Conservation (phyloP, 2,797 vertebrate species). For the Bradypodion pumilum region DNA sequence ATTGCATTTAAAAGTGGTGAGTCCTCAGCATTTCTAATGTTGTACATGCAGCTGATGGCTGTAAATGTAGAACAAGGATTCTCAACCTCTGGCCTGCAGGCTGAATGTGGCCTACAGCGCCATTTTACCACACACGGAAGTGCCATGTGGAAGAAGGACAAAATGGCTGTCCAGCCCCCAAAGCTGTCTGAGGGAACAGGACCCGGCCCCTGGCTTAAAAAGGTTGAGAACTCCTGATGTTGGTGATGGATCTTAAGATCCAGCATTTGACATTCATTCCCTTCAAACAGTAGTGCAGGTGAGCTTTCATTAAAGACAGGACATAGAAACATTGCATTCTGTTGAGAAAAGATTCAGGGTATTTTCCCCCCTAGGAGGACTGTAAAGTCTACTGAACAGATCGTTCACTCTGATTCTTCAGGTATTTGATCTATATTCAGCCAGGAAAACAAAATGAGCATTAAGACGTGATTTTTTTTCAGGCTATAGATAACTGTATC, state of each 20-base stretch:
- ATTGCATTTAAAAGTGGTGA: not conserved
- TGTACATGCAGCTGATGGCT: not conserved
- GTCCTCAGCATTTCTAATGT: not conserved
- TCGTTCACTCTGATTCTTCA: not conserved
- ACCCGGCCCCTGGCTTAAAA: too few species aligned
- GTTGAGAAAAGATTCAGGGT: constrained; percentile 10
- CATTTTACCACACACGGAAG: too few species aligned
- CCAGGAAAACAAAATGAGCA: not conserved
- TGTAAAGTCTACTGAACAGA: not conserved
- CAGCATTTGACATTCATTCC: not conserved
- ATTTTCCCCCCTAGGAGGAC: not conserved
- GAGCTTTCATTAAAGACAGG: not conserved
- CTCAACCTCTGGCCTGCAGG: too few species aligned
- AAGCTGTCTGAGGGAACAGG: too few species aligned
- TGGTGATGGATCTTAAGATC: not conserved
- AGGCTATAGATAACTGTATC: not conserved
- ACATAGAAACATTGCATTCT: not conserved
- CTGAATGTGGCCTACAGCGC: too few species aligned
- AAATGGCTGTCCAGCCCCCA: too few species aligned
- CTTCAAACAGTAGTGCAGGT: not conserved
- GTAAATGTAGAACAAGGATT: not conserved
- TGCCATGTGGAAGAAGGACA: too few species aligned
- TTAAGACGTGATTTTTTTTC: not conserved
- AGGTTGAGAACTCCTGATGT: too few species aligned
- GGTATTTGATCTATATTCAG: not conserved